Conservation (phyloP, 2,888 invertebrate species). For the Leucoma salicis region DNA sequence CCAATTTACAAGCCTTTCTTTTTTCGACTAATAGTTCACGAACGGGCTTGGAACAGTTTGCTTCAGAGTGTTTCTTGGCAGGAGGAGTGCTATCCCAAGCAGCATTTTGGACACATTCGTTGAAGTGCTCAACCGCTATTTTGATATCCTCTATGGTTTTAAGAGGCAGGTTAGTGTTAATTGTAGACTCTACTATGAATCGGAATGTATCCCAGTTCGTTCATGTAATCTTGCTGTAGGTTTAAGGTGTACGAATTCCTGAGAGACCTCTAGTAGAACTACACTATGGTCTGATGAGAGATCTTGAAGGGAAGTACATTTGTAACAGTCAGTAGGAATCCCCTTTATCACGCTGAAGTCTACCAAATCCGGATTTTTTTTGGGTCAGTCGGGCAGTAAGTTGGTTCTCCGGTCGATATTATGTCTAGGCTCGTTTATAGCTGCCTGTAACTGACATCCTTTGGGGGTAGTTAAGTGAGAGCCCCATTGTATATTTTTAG, state of each 20-base stretch:
- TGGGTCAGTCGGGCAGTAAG: not conserved
- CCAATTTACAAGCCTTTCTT: not conserved
- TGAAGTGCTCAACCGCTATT: not conserved
- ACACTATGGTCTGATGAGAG: not conserved
- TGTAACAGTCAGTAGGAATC: not conserved
- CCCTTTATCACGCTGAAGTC: not conserved
- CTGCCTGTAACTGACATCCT: not conserved
- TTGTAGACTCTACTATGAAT: not conserved
- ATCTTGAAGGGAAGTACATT: no score
- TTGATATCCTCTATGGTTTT: not conserved
- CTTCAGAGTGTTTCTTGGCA: not conserved
- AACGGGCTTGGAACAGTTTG: not conserved
- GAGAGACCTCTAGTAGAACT: not conserved
- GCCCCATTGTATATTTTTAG: not conserved
- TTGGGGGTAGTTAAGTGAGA: not conserved
- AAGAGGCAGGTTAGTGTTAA: not conserved
- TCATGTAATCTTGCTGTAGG: not conserved
- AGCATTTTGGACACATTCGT: constrained; percentile 2
- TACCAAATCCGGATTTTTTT: not conserved
- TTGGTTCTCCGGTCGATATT: not conserved
- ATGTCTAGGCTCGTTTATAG: not conserved
- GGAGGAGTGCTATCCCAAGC: constrained; percentile 2
- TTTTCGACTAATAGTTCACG: not conserved
- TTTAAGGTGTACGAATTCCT: no score
- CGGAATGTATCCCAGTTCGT: not conserved